Conservation (phyloP, 2,888 invertebrate genomes). For the Pedicia rivosa region DNA sequence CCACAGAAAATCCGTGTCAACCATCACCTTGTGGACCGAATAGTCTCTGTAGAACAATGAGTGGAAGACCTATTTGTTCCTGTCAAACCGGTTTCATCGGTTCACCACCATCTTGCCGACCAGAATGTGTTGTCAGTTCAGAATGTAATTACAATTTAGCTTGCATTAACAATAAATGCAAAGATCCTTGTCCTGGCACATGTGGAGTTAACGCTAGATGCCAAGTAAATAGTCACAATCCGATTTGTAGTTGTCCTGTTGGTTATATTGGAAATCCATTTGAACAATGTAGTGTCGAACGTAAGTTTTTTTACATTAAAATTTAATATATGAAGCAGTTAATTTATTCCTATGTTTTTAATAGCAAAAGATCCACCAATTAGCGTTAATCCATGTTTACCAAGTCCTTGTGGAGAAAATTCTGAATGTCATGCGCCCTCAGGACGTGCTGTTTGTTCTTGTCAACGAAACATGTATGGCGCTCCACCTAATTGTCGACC, state of each 20-base stretch:
- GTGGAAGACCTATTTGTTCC: conserved; percentile 60
- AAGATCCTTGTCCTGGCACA: conserved; percentile 58
- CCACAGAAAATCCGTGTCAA: conserved; percentile 44
- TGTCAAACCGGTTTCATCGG: conserved; percentile 57
- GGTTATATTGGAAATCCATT: conserved; percentile 64
- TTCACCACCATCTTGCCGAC: conserved; percentile 58
- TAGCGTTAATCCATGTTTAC: conserved; percentile 44
- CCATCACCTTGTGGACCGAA: conserved; percentile 68
- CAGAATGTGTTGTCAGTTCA: conserved; percentile 62
- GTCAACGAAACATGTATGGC: conserved; percentile 55
- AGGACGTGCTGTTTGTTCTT: conserved; percentile 56
- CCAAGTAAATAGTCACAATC: conserved; percentile 64
- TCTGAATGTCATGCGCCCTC: conserved; percentile 53
- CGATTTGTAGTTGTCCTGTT: conserved; percentile 55
- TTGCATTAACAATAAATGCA: conserved; percentile 62
- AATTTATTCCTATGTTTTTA: conserved; percentile 8
- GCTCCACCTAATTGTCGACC: conserved; percentile 65
- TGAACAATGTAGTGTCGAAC: conserved; percentile 39
- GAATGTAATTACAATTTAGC: conserved; percentile 61
- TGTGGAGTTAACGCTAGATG: conserved; percentile 65
- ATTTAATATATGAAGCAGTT: neutral
- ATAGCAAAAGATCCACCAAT: conserved; percentile 31
- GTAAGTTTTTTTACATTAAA: conserved; percentile 19
- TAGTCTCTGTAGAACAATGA: conserved; percentile 53
- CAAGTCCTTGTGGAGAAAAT: conserved; percentile 63